Conservation (phyloP, 2,113 vertebrate genomes). For the Speoplatyrhinus poulsoni region DNA sequence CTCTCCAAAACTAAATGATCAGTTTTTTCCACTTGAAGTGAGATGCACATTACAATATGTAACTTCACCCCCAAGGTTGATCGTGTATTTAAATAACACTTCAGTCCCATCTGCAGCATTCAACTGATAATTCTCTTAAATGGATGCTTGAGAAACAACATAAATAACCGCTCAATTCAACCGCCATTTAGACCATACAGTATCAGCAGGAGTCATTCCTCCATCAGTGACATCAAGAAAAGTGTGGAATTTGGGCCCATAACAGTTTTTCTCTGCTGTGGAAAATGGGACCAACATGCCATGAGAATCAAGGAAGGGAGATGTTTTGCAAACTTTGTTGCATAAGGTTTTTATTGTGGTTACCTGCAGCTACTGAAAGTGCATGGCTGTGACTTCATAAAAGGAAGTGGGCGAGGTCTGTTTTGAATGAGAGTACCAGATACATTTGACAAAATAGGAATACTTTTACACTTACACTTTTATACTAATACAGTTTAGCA, state of each 20-base stretch:
- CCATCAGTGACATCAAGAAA: slow-evolving; percentile 3
- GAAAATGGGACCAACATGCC: slow-evolving; percentile 42
- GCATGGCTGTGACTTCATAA: slow-evolving; percentile 34
- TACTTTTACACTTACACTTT: not conserved
- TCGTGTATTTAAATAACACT: slow-evolving; percentile 1
- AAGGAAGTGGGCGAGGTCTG: slow-evolving; percentile 63
- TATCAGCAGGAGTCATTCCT: not conserved
- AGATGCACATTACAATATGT: not conserved
- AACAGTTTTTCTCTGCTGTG: slow-evolving; percentile 4
- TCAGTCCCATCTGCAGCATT: slow-evolving; percentile 6
- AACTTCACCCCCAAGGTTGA: not conserved
- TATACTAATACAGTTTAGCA: too few species aligned
- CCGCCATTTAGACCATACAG: slow-evolving; percentile 4
- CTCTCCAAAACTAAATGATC: too few species aligned
- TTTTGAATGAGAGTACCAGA: not conserved
- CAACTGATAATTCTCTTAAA: slow-evolving; percentile 14
- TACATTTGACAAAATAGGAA: slow-evolving; percentile 6
- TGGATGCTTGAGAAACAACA: not conserved
- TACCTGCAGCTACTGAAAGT: slow-evolving; percentile 56
- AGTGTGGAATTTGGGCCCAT: not conserved
- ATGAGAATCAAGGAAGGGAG: slow-evolving; percentile 42
- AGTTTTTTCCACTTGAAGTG: too few species aligned
- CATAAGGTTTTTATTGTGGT: slow-evolving; percentile 66
- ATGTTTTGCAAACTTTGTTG: slow-evolving; percentile 39
- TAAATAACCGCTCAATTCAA: not conserved